phyloP scores from a whole-genome alignment of 2,113 vertebrate species.

The Brachyhypopomus occidentalis region DNA sequence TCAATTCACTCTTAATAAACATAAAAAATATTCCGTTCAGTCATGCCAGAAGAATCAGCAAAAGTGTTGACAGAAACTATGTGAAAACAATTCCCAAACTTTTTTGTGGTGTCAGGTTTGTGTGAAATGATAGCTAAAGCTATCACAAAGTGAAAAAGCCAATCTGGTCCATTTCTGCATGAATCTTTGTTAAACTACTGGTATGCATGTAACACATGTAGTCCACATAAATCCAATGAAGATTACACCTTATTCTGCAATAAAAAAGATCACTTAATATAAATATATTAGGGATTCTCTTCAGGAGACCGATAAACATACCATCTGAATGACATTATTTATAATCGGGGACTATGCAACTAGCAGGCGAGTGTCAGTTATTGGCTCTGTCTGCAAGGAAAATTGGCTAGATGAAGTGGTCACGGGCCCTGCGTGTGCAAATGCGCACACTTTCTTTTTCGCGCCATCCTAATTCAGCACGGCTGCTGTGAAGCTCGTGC shows the following conservation, averaged over 20 bases:
- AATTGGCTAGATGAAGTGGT: slow-evolving; percentile 29
- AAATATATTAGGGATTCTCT: not conserved
- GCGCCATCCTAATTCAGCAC: slow-evolving; percentile 29
- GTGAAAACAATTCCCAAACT: too few relatives aligned
- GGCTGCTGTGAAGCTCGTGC: slow-evolving; percentile 19
- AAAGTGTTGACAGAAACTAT: too few relatives aligned
- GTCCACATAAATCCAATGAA: not conserved
- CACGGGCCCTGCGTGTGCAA: slow-evolving; percentile 10
- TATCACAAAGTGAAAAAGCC: too few relatives aligned
- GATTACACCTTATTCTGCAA: not conserved
- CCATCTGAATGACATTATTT: slow-evolving; percentile 43
- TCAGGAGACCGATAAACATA: not conserved
- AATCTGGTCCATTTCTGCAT: not conserved
- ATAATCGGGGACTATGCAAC: slow-evolving; percentile 35
- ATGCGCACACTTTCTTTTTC: not conserved
- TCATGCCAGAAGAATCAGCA: too few relatives aligned
- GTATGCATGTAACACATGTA: not conserved
- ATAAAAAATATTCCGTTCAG: too few relatives aligned
- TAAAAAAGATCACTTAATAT: not conserved
- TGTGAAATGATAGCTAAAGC: too few relatives aligned
- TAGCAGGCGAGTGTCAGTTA: slow-evolving; percentile 25
- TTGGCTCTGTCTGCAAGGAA: slow-evolving; percentile 31
- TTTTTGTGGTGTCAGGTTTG: too few relatives aligned
- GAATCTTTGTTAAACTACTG: not conserved
- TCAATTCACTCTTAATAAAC: not conserved